Evolutionary conservation across 2,113 vertebrate genomes (phyloP).

Genomic region (Microtus oregoni): DNA sequence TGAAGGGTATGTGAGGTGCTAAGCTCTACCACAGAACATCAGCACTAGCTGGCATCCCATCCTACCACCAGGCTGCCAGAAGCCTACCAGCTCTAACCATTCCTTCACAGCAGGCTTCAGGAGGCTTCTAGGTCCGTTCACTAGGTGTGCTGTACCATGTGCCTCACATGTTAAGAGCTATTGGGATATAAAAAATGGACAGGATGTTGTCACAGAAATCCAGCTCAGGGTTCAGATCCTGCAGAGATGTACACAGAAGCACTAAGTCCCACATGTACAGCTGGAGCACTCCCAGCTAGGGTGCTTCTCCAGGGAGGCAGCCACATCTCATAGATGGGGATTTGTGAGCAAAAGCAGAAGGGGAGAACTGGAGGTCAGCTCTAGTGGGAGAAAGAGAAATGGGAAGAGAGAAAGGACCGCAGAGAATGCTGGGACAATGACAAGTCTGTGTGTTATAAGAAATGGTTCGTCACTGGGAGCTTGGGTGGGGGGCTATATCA

Average conservation of each 20-base stretch:
- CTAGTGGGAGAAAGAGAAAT: neutral
- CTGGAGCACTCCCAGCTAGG: neutral
- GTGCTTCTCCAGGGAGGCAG: neutral
- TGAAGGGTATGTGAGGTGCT: neutral
- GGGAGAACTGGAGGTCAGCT: neutral
- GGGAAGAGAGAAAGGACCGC: neutral
- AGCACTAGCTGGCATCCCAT: neutral
- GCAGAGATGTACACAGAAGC: neutral
- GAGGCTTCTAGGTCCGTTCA: neutral
- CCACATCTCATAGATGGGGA: neutral
- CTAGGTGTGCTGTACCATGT: slow-evolving; percentile 9
- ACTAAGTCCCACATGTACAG: neutral
- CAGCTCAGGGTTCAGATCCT: neutral
- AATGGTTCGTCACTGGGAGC: neutral
- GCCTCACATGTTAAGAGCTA: neutral
- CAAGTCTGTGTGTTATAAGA: neutral
- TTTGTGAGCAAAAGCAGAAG: neutral
- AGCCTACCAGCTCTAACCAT: neutral
- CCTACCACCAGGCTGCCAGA: neutral
- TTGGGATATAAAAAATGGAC: neutral
- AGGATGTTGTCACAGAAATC: neutral
- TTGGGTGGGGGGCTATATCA: neutral
- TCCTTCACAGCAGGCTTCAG: neutral
- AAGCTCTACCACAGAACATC: neutral
- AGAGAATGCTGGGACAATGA: neutral